Conservation (phyloP, 2,797 vertebrate species). For the Sciurus carolinensis region DNA sequence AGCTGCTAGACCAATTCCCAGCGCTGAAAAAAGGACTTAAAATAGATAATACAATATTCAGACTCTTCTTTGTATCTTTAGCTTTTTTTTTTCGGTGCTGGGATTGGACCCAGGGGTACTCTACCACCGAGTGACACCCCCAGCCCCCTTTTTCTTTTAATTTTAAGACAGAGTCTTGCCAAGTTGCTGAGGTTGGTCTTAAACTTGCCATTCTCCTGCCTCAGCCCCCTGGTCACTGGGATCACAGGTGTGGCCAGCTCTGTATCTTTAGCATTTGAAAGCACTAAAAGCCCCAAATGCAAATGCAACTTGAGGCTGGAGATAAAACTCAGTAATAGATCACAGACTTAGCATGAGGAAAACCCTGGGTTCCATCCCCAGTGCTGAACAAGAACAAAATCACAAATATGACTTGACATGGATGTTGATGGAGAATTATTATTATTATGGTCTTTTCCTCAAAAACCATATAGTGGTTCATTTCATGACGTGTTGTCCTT, state of each 20-base stretch:
- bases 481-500: rapidly evolving
- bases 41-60: too few species aligned
- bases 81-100: not conserved
- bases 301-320: not conserved
- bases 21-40: not conserved
- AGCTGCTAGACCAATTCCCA: not conserved
- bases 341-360: not conserved
- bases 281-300: not conserved
- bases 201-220: too few species aligned
- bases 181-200: too few species aligned
- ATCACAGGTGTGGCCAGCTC: too few species aligned
- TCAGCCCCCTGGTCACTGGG: too few species aligned
- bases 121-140: too few species aligned
- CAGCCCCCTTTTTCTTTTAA: too few species aligned
- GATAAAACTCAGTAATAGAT: not conserved
- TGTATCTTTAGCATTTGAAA: not conserved
- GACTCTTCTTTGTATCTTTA: not conserved
- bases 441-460: rapidly evolving
- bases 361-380: not conserved
- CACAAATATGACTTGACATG: rapidly evolving
- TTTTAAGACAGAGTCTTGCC: too few species aligned
- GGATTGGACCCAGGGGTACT: too few species aligned
- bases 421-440: not conserved
- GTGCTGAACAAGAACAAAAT: not conserved
- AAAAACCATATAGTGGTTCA: rapidly evolving